phyloP scores from a whole-genome alignment of 2,113 vertebrate species.

The Apaloderma vittatum region DNA sequence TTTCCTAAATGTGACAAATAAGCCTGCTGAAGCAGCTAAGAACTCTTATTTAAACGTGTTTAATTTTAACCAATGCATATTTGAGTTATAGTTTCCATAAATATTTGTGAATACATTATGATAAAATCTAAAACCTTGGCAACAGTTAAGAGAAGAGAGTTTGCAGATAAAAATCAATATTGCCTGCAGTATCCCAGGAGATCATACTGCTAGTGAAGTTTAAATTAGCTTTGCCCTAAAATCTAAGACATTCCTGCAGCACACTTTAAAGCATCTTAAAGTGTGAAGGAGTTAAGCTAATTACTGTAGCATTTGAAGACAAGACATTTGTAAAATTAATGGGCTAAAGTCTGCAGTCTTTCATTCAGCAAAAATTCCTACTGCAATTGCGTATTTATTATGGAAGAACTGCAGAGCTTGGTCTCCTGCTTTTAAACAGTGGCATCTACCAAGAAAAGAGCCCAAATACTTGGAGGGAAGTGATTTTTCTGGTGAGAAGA shows the following conservation, averaged over 20 bases:
- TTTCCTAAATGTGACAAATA: constrained; percentile 11
- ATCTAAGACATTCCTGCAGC: constrained; percentile 69
- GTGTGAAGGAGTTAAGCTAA: constrained; percentile 72
- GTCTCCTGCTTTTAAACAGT: neutral
- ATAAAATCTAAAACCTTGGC: constrained; percentile 73
- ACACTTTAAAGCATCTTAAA: constrained; percentile 69
- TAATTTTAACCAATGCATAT: constrained; percentile 57
- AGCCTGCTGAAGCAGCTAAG: constrained; percentile 13
- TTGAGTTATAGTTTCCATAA: constrained; percentile 67
- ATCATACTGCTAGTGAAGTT: constrained; percentile 66
- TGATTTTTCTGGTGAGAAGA: neutral
- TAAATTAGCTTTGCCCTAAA: constrained; percentile 75
- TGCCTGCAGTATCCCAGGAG: constrained; percentile 74
- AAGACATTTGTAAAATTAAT: constrained; percentile 71
- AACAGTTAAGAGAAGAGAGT: constrained; percentile 63
- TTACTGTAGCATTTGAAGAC: constrained; percentile 68
- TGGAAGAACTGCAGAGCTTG: neutral
- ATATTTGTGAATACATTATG: constrained; percentile 75
- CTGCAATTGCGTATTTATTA: neutral
- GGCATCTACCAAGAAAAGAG: neutral
- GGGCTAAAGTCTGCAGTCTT: constrained; percentile 22
- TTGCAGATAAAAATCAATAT: constrained; percentile 74
- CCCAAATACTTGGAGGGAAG: accelerated
- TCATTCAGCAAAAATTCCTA: constrained; percentile 51
- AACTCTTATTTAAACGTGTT: constrained; percentile 37